phyloP scores from a whole-genome alignment of 2,888 invertebrate genomes.

The Pseudococcus viburni region DNA sequence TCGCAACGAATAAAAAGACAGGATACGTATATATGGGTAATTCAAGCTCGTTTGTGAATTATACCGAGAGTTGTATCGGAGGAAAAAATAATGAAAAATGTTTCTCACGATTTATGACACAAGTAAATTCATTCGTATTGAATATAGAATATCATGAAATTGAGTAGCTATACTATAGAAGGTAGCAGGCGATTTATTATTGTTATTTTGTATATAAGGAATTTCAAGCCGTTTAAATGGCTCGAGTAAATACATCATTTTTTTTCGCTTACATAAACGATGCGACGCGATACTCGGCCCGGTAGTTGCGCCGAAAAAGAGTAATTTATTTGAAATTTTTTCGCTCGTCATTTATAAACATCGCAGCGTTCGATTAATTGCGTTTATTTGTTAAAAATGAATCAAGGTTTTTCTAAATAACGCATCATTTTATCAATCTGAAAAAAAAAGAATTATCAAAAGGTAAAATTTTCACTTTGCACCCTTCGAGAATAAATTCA shows the following conservation, averaged over 20 bases:
- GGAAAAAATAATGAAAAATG: constrained; percentile 45
- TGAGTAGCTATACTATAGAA: constrained; percentile 1
- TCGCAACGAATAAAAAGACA: neutral
- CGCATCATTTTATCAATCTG: no score
- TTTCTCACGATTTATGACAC: constrained; percentile 41
- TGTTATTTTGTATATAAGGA: constrained; percentile 17
- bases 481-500: no score
- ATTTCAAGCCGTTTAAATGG: constrained; percentile 21
- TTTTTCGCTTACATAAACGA: neutral
- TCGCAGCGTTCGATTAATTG: neutral
- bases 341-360: neutral
- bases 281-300: neutral
- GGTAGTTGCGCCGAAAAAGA: neutral
- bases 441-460: neutral
- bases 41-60: constrained; percentile 20
- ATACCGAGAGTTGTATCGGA: neutral
- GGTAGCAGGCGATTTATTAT: constrained; percentile 32
- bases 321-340: constrained; percentile 6
- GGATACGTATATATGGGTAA: neutral
- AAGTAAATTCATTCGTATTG: constrained; percentile 35
- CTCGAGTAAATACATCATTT: constrained; percentile 29
- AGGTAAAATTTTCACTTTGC: no score
- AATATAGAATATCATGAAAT: constrained; percentile 3
- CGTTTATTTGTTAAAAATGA: neutral
- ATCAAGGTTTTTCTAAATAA: neutral